Conservation (phyloP, 2,797 vertebrate genomes). For the Anableps anableps region DNA sequence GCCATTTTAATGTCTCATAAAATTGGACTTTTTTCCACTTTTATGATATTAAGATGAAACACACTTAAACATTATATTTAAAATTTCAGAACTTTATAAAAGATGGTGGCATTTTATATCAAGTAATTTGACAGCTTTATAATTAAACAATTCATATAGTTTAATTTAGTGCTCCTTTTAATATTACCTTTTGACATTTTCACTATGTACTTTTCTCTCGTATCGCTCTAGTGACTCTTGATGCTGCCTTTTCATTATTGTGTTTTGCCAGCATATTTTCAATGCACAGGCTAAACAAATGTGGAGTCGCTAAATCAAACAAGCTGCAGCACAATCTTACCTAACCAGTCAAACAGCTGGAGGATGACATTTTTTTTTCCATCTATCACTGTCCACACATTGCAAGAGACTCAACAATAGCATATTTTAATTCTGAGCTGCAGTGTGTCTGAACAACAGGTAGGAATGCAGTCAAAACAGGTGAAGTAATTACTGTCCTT, state of each 20-base stretch:
- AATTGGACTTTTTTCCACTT: background rate
- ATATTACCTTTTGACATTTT: constrained; percentile 7
- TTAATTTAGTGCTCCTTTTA: background rate
- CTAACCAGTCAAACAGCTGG: constrained; percentile 54
- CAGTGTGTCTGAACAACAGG: background rate
- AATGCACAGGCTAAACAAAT: constrained; percentile 45
- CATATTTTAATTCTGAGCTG: background rate
- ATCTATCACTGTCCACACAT: constrained; percentile 11
- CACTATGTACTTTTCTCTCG: background rate
- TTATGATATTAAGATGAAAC: too few species aligned
- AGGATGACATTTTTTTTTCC: constrained; percentile 22
- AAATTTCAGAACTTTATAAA: background rate
- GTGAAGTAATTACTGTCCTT: constrained; percentile 1
- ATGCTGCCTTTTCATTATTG: constrained; percentile 6
- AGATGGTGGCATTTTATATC: background rate
- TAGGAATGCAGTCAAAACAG: constrained; percentile 4
- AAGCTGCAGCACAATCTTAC: constrained; percentile 13
- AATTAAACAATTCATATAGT: background rate
- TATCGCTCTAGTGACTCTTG: background rate
- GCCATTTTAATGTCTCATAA: background rate
- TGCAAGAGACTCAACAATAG: constrained; percentile 9
- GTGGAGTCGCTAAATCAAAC: constrained; percentile 17
- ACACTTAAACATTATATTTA: background rate
- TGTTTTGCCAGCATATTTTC: constrained; percentile 38
- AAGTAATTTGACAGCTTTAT: background rate